These are phyloP conservation scores for Lordiphosa stackelbergi DNA, from an alignment of 1,140 invertebrate genomes.

Conservation along the genomic window DNA sequence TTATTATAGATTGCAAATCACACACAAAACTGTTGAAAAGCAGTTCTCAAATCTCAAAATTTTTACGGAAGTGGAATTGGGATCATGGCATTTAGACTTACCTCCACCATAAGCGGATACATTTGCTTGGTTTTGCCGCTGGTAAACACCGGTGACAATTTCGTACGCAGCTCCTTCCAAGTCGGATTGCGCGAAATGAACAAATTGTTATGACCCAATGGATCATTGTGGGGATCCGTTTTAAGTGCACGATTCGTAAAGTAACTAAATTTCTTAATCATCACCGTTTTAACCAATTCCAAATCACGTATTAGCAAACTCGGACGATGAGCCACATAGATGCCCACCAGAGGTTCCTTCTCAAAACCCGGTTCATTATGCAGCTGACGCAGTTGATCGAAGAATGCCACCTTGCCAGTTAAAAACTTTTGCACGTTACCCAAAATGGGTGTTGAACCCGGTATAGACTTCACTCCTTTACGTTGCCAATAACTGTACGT, in stretches of 20 bases:
- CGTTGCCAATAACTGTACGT: conserved; percentile 71
- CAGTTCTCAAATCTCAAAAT: too few relatives aligned
- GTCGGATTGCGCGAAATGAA: conserved; percentile 54
- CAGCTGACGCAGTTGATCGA: conserved; percentile 31
- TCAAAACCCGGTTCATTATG: conserved; percentile 42
- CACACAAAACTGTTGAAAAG: too few relatives aligned
- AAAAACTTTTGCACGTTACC: conserved; percentile 62
- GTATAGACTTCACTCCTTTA: conserved; percentile 68
- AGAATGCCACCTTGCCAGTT: conserved; percentile 25
- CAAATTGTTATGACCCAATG: conserved; percentile 54
- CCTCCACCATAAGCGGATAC: conserved; percentile 78
- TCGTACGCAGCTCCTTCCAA: conserved; percentile 79
- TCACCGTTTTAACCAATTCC: conserved; percentile 78
- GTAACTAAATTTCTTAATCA: conserved; percentile 78
- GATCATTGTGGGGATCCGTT: conserved; percentile 54
- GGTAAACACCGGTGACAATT: conserved; percentile 79
- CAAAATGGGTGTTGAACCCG: conserved; percentile 58
- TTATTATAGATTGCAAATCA: too few relatives aligned
- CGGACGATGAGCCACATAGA: conserved; percentile 76
- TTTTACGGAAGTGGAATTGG: too few relatives aligned
- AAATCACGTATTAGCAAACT: conserved; percentile 78
- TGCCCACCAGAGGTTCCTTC: conserved; percentile 64
- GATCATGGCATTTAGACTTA: too few relatives aligned
- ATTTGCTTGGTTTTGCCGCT: conserved; percentile 79
- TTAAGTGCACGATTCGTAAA: conserved; percentile 54